Evolutionary conservation across 2,113 vertebrate genomes (phyloP), one percentile per base, ranked within the genome.

Genomic region (Oenanthe oenanthe): DNA sequence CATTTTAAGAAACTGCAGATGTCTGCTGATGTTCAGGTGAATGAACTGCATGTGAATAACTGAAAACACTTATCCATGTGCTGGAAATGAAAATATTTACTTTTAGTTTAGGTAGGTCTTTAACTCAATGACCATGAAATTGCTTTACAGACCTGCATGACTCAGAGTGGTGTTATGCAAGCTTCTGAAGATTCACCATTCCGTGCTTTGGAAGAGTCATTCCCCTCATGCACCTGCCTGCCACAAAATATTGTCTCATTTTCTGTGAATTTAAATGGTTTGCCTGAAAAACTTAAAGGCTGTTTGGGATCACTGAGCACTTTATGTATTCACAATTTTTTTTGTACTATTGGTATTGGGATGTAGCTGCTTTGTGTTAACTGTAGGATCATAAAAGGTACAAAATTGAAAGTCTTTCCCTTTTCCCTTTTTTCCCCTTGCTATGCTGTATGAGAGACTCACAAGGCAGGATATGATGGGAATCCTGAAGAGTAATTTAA

Each of bases 261-360:
- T 89, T 82, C 40, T 63, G 21, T 73, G 36, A 56, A 47, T 88
- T 67, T 68, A 92, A 74, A 36, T 88, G 65, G 31, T 90, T 56
- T 56, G 47, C 42, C 15, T 74, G 28, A 56, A 93, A 62, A 87
- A 48, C 8, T 25, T 63, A n/a, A 79, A 76, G 56, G 45, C 8
- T n/a, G 0, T 45, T 83, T 77, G 28, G 13, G 17, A 73, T 84
- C 32, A 67, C 28, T 51, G 34, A 26, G n/a, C 7, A 17, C 43
- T 73, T 87, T 5, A 36, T 50, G 5, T 45, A 71, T 31, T 85
- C 7, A 32, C 34, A 54, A 11, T 40, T 76, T n/a, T n/a, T 51
- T 84, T 62, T 16, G 1, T 85, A 48, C 47, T 48, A 24, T 48
- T 48, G 11, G 22, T 48, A 22, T 42, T 21, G 17, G 11, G 66